Percentiles rank a stretch among this genome's conserved stretches.
Conservation (phyloP, 2,113 vertebrate species). For the Tupaia chinensis region DNA sequence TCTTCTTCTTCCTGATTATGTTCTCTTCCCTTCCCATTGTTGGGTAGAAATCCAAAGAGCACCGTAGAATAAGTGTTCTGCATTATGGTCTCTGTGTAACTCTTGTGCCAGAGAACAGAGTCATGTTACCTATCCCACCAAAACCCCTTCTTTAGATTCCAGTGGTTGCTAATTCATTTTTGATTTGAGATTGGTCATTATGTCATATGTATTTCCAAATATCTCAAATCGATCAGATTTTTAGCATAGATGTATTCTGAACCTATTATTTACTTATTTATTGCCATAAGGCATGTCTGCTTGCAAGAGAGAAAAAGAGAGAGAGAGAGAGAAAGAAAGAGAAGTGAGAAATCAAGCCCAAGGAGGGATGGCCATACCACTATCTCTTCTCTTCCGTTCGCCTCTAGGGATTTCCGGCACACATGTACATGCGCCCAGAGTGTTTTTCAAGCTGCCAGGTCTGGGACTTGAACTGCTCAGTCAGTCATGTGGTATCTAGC, state of each 20-base stretch:
- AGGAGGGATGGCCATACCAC: too few species aligned
- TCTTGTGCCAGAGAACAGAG: background rate
- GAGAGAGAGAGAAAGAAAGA: too few species aligned
- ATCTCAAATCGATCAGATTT: background rate
- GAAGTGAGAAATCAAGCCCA: too few species aligned
- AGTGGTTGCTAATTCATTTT: background rate
- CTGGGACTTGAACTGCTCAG: too few species aligned
- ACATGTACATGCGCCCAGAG: too few species aligned
- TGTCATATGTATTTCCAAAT: conserved; percentile 15
- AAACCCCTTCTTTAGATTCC: background rate
- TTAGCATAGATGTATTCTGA: background rate
- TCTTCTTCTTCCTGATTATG: background rate
- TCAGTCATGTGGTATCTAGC: too few species aligned
- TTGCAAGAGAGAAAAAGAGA: too few species aligned
- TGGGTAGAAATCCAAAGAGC: background rate
- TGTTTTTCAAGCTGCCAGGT: too few species aligned
- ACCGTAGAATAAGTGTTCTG: background rate
- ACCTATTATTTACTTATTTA: background rate
- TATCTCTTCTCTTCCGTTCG: too few species aligned
- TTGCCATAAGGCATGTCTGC: too few species aligned
- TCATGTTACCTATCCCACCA: background rate
- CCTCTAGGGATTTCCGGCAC: too few species aligned
- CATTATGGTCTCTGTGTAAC: background rate
- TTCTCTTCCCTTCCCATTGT: background rate
- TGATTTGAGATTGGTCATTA: background rate